Evolutionary conservation across 2,797 vertebrate genomes (phyloP).

Genomic region (Pangasius sanitwongsei): DNA sequence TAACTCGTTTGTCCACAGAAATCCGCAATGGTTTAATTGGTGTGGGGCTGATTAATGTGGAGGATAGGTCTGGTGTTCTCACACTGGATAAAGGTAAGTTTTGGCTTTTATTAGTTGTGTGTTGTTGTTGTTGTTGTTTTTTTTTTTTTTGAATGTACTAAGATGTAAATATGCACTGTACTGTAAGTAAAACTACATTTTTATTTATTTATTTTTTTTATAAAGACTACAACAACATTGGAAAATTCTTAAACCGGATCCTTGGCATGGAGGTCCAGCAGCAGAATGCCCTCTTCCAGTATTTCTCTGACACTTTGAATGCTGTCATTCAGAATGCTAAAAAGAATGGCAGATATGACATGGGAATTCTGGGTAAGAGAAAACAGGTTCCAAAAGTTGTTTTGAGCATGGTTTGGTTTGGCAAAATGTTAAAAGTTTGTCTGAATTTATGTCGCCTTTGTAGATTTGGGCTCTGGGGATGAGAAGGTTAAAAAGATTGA

Average conservation of each 20-base stretch:
- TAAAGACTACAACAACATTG: slow-evolving; percentile 98
- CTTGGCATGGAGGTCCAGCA: slow-evolving; percentile 98
- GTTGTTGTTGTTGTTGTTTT: too few relatives aligned
- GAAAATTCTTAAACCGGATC: slow-evolving; percentile 97
- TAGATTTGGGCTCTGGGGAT: slow-evolving; percentile 96
- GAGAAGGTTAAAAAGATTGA: slow-evolving; percentile 96
- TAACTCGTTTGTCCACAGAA: slow-evolving; percentile 71
- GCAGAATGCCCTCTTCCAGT: slow-evolving; percentile 97
- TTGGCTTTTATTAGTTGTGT: not conserved
- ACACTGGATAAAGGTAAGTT: slow-evolving; percentile 93
- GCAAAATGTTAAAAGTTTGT: not conserved
- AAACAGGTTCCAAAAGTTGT: not conserved
- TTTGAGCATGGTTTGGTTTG: not conserved
- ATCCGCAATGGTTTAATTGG: slow-evolving; percentile 93
- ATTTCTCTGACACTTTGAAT: slow-evolving; percentile 92
- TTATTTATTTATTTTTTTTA: not conserved
- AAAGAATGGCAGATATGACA: slow-evolving; percentile 95
- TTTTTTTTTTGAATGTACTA: not conserved
- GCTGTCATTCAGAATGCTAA: slow-evolving; percentile 97
- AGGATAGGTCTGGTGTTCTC: slow-evolving; percentile 89
- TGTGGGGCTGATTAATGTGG: slow-evolving; percentile 94
- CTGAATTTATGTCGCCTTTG: not conserved
- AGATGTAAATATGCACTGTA: not conserved
- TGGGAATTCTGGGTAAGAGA: slow-evolving; percentile 93
- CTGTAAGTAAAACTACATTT: not conserved